phyloP scores from a whole-genome alignment of 2,888 invertebrate species.

The Drosophila mimica region DNA sequence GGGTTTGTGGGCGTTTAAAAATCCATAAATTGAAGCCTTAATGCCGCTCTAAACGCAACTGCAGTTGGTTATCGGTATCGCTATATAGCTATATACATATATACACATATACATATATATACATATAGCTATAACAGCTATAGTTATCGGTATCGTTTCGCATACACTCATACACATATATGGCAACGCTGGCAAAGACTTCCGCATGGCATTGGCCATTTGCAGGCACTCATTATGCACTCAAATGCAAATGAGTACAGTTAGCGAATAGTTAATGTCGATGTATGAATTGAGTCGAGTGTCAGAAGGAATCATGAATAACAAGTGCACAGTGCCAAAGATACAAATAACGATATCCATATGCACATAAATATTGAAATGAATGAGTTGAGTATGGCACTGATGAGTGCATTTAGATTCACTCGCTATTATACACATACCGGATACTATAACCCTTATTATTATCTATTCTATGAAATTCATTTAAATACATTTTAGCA shows the following conservation, averaged over 20 bases:
- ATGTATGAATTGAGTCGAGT: conserved; percentile 25
- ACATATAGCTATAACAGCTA: not conserved
- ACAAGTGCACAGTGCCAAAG: conserved; percentile 8
- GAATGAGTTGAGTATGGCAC: not conserved
- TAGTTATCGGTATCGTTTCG: conserved; percentile 18
- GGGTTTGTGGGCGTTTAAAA: conserved; percentile 54
- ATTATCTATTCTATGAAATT: too few species aligned
- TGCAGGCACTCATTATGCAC: conserved; percentile 28
- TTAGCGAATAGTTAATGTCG: conserved; percentile 11
- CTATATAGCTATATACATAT: conserved; percentile 7
- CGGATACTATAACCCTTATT: not conserved
- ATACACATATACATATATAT: not conserved
- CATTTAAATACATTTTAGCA: not conserved
- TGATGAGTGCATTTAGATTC: not conserved
- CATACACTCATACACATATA: conserved; percentile 6
- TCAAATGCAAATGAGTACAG: conserved; percentile 49
- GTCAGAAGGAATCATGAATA: conserved; percentile 14
- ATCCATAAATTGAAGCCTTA: conserved; percentile 63
- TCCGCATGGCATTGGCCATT: conserved; percentile 49
- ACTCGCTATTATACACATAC: not conserved
- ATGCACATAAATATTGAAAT: not conserved
- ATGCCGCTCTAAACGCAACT: conserved; percentile 30
- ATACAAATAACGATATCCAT: not conserved
- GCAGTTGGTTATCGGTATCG: conserved; percentile 14
- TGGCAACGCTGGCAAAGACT: conserved; percentile 23